Conservation (phyloP, 2,888 invertebrate genomes). For the Epicampocera succincta region DNA sequence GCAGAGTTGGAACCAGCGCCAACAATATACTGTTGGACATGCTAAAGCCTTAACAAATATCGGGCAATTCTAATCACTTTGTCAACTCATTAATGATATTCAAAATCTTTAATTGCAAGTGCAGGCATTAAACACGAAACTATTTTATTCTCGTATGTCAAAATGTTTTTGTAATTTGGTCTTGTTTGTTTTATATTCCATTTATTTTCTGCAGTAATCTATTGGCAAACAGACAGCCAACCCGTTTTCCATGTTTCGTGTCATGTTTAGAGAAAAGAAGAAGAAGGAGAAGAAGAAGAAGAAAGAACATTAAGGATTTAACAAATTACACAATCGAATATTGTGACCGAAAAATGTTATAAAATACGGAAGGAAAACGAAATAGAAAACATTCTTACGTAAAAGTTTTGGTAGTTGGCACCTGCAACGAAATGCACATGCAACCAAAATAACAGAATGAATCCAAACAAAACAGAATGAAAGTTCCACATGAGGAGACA, state of each 20-base stretch:
- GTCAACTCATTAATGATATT: too few relatives aligned
- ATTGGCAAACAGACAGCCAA: slow-evolving; percentile 3
- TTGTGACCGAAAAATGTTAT: not conserved
- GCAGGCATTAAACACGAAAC: not conserved
- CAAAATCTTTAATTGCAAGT: too few relatives aligned
- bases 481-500: slow-evolving; percentile 10
- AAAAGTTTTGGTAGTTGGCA: slow-evolving; percentile 33
- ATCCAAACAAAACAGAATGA: slow-evolving; percentile 10
- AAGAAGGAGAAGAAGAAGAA: too few relatives aligned
- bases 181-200: not conserved
- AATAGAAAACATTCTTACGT: not conserved
- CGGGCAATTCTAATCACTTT: too few relatives aligned
- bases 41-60: too few relatives aligned
- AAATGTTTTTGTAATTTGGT: too few relatives aligned
- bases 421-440: slow-evolving; percentile 12
- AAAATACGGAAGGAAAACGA: not conserved
- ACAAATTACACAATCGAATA: slow-evolving; percentile 24
- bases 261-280: not conserved
- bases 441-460: not conserved
- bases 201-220: slow-evolving; percentile 5
- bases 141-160: too few relatives aligned
- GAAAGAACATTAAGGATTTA: not conserved
- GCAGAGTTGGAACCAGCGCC: too few relatives aligned
- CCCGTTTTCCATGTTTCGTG: not conserved
- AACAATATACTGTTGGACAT: too few relatives aligned